A percentile compares a stretch with the other conserved stretches of the same genome.
Conservation (phyloP, 2,888 invertebrate genomes). For the Archaeoteleia sp. region DNA sequence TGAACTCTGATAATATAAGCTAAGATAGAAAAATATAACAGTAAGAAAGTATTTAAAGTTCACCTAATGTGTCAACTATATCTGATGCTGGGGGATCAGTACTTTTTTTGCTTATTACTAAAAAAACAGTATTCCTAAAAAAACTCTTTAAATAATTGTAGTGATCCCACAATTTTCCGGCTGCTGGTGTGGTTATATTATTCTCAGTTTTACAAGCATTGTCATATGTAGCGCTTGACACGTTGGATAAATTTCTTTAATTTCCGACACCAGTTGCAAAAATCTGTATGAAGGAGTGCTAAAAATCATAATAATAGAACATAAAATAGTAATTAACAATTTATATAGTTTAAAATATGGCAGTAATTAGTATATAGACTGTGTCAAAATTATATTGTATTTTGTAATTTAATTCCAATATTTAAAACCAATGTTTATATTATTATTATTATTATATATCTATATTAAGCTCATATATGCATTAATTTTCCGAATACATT, state of each 20-base stretch:
- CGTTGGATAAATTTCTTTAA: slow-evolving; percentile 2
- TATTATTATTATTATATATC: no score
- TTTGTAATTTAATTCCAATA: no score
- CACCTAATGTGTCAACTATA: not conserved
- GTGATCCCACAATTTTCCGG: slow-evolving; percentile 14
- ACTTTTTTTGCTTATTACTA: not conserved
- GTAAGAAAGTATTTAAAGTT: not conserved
- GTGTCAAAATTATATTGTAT: no score
- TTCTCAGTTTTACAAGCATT: not conserved
- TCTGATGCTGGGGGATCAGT: not conserved
- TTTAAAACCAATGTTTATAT: no score
- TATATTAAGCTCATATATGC: no score
- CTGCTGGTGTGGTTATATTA: not conserved
- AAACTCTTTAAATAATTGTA: slow-evolving; percentile 3
- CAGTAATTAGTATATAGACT: no score
- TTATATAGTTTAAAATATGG: no score
- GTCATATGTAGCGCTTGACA: not conserved
- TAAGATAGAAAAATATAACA: no score
- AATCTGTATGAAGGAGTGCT: slow-evolving; percentile 4
- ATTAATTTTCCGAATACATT: no score
- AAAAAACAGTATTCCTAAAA: not conserved
- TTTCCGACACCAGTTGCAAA: not conserved
- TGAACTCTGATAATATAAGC: no score
- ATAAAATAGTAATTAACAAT: no score
- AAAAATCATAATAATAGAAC: no score